phyloP scores from a whole-genome alignment of 92 coral and sea anemone genomes.

The Zoanthus gigantus region DNA sequence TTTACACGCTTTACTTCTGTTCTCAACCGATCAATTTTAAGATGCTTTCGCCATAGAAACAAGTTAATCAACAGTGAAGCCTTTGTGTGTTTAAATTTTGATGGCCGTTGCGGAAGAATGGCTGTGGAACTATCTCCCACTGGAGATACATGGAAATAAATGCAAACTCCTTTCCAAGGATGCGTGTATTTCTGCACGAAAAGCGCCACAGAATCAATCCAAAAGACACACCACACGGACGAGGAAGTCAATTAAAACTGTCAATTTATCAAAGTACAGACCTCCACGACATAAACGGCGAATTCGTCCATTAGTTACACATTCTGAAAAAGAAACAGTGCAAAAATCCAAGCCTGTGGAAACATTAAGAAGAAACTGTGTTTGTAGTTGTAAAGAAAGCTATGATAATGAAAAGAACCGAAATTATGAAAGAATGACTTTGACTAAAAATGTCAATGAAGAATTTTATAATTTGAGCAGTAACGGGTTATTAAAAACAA shows the following conservation, averaged over 20 bases:
- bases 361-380: conserved; percentile 65
- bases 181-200: conserved; percentile 56
- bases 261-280: conserved; percentile 27
- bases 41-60: not conserved
- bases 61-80: not conserved
- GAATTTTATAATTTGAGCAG: not conserved
- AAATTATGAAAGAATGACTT: not conserved
- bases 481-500: no score
- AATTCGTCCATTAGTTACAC: conserved; percentile 2
- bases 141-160: conserved; percentile 71
- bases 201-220: conserved; percentile 55
- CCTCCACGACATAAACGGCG: conserved; percentile 29
- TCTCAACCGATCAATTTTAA: not conserved
- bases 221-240: conserved; percentile 53
- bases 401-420: not conserved
- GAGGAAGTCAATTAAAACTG: conserved; percentile 21
- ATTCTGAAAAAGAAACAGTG: conserved; percentile 51
- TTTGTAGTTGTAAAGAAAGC: conserved; percentile 64
- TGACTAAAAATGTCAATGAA: not conserved
- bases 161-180: conserved; percentile 49
- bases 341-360: conserved; percentile 41
- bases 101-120: conserved; percentile 4
- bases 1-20: not conserved
- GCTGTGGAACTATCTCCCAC: conserved; percentile 70
- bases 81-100: not conserved